phyloP scores from a whole-genome alignment of 2,113 vertebrate genomes.

The Piprites chloris region DNA sequence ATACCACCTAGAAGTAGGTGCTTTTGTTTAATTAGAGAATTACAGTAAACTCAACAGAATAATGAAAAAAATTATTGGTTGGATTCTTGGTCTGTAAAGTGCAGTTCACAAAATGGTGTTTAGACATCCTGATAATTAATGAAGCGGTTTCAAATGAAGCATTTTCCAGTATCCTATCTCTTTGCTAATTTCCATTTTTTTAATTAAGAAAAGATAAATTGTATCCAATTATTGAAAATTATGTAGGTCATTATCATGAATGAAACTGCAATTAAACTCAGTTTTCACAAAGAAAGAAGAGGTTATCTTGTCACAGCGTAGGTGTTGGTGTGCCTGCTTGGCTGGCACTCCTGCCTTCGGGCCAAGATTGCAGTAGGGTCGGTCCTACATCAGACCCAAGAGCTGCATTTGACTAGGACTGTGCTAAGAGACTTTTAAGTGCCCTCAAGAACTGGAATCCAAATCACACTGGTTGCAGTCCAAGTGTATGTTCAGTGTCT shows the following conservation, averaged over 20 bases:
- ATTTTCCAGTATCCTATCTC: conserved; percentile 20
- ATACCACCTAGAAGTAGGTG: not conserved
- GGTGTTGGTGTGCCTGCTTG: not conserved
- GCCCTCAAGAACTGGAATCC: not conserved
- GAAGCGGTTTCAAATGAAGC: conserved; percentile 21
- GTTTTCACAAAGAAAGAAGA: conserved; percentile 29
- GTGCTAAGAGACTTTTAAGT: not conserved
- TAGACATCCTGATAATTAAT: conserved; percentile 46
- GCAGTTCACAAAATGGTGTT: conserved; percentile 17
- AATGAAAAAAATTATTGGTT: not conserved
- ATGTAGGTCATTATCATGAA: conserved; percentile 63
- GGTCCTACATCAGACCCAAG: not conserved
- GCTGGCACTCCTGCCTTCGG: not conserved
- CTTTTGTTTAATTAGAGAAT: not conserved
- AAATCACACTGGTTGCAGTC: not conserved
- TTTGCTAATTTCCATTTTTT: conserved; percentile 56
- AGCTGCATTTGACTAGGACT: not conserved
- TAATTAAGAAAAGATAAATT: conserved; percentile 66
- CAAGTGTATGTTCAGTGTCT: not conserved
- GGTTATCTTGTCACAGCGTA: not conserved
- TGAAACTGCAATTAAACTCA: conserved; percentile 41
- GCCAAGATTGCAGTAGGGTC: not conserved
- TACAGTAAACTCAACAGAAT: not conserved
- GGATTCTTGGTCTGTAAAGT: not conserved
- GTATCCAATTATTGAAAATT: conserved; percentile 58